Evolutionary conservation across 2,888 invertebrate species (phyloP).

Genomic region (Cyclophora albipunctata): DNA sequence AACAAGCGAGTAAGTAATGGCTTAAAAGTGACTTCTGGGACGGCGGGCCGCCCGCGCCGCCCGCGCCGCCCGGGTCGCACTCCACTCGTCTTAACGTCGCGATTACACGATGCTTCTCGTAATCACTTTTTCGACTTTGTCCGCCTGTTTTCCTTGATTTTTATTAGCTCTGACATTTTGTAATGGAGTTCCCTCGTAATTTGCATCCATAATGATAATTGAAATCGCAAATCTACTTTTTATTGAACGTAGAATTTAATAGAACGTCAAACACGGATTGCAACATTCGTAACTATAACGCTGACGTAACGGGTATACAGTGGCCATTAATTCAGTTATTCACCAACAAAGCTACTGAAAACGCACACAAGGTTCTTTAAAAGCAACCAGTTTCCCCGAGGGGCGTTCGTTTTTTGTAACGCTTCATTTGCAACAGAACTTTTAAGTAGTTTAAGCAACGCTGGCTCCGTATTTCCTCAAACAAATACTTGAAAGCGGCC

Average conservation of each 20-base stretch:
- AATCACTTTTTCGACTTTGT: slow-evolving; percentile 32
- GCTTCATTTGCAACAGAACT: slow-evolving; percentile 62
- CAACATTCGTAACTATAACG: no score
- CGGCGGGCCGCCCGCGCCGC: not conserved
- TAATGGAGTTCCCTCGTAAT: slow-evolving; percentile 7
- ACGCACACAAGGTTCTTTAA: slow-evolving; percentile 22
- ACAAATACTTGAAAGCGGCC: slow-evolving; percentile 41
- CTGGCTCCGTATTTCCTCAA: slow-evolving; percentile 45
- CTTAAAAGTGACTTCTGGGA: slow-evolving; percentile 61
- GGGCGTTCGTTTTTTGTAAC: slow-evolving; percentile 54
- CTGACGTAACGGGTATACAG: no score
- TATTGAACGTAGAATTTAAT: not conserved
- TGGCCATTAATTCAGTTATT: not conserved
- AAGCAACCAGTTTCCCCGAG: slow-evolving; percentile 28
- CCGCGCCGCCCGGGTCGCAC: slow-evolving; percentile 11
- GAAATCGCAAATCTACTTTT: not conserved
- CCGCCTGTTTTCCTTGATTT: slow-evolving; percentile 13
- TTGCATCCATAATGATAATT: slow-evolving; percentile 10
- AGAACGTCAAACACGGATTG: no score
- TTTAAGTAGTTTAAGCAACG: slow-evolving; percentile 55
- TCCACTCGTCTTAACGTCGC: slow-evolving; percentile 31
- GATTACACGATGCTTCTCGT: slow-evolving; percentile 31
- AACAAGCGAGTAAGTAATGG: slow-evolving; percentile 70
- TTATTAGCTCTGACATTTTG: slow-evolving; percentile 13
- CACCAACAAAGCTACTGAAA: slow-evolving; percentile 17